Evolutionary conservation across 1,140 invertebrate species (phyloP), one percentile per base, ranked within the genome.

Genomic region (Camponotus floridanus): DNA sequence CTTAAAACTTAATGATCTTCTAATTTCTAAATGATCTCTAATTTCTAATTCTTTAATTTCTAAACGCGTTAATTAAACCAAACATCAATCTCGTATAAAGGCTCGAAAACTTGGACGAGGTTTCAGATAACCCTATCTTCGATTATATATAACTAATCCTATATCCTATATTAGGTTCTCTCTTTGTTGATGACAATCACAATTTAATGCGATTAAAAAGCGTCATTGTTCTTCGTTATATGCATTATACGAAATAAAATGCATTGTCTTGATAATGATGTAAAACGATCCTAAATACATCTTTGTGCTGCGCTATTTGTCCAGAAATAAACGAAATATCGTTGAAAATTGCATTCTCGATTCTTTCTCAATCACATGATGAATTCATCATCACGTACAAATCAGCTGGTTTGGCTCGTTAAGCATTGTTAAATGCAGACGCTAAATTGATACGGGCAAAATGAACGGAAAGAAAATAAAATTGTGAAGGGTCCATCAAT

Each of bases 141-240:
- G 59, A n/a, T 9, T 42, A 67, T n/a, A 36, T 57, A 31, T 21
- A 13, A 33, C 18, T 78, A 78, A 70, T 68, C 21, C 65, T 57
- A 70, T 18, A 11, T 42, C 6, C 3, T 51, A 51, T 51, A 51
- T 51, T 36, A 45, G 31, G 55, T 51, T 79, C 45, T 42, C 48
- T 51, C 15, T 51, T 15, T 18, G 13, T 18, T 15, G 62, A 68
- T 42, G 45, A 21, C 42, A 79, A 79, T 79, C 76, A 55, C 45
- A 68, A 79, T 79, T 31, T 18, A 26, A 45, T 55, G 62, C 62
- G 76, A 55, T 80, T 65, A 48, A 65, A 65, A 65, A 64, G 76
- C 76, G 42, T 42, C 61, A 42, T 45, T 45, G 61, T 78, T 78
- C 18, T 78, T 42, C 57, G 57, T 62, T 62, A 76, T 33, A 31